Evolutionary conservation across 2,888 invertebrate genomes (phyloP).

Genomic region (Brachynemurus nebulosus): DNA sequence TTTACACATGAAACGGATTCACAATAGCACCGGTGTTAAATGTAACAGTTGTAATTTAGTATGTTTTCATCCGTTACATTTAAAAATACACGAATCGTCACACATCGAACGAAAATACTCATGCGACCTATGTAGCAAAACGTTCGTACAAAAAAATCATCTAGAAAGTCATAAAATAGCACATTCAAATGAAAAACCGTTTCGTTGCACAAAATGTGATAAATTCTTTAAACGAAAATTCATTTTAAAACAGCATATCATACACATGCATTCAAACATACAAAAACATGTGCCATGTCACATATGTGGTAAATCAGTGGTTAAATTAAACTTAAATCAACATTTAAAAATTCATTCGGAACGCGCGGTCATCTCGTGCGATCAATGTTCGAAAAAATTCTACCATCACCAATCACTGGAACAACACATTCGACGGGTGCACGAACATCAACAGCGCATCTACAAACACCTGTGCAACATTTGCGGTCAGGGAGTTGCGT

Average conservation of each 20-base stretch:
- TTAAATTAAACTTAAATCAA: constrained; percentile 1
- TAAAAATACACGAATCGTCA: background rate
- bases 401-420: background rate
- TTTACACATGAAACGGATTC: background rate
- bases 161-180: constrained; percentile 1
- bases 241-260: background rate
- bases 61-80: background rate
- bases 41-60: background rate
- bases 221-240: background rate
- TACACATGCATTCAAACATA: background rate
- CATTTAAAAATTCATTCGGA: background rate
- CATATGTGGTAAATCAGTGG: background rate
- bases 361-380: background rate
- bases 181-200: background rate
- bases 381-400: background rate
- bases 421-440: background rate
- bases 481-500: background rate
- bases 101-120: background rate
- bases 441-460: background rate
- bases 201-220: background rate
- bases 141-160: background rate
- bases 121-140: background rate
- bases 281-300: background rate
- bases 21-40: background rate
- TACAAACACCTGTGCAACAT: background rate